Conservation (phyloP, 2,113 vertebrate species). For the Xiphophorus hellerii region DNA sequence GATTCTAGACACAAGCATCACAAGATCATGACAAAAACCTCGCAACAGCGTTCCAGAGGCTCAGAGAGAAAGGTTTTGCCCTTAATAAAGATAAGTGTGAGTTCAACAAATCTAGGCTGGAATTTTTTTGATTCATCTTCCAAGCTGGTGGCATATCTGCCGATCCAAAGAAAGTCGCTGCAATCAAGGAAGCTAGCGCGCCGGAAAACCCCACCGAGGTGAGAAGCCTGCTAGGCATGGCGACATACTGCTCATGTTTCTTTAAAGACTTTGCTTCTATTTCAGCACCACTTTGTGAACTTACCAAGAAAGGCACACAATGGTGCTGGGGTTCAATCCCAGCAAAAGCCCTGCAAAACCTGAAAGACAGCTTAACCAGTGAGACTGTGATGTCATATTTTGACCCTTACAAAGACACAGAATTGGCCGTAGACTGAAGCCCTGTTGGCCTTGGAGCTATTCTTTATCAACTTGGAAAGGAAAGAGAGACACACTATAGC, state of each 20-base stretch:
- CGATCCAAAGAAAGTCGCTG: slow-evolving; percentile 25
- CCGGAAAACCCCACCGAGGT: neutral
- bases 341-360: no score
- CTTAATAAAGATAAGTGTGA: slow-evolving; percentile 15
- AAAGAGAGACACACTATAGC: slow-evolving; percentile 10
- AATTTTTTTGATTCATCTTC: slow-evolving; percentile 36
- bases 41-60: slow-evolving; percentile 18
- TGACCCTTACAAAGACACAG: no score
- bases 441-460: no score
- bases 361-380: no score
- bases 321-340: no score
- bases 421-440: no score
- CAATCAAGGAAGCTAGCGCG: neutral
- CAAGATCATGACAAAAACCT: slow-evolving; percentile 20
- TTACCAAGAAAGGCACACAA: slow-evolving; percentile 22
- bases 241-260: slow-evolving; percentile 30
- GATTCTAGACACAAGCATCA: neutral
- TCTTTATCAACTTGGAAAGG: no score
- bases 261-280: slow-evolving; percentile 31
- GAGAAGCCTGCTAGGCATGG: slow-evolving; percentile 4
- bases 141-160: slow-evolving; percentile 23
- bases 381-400: no score
- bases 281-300: slow-evolving; percentile 3
- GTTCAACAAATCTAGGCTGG: slow-evolving; percentile 23
- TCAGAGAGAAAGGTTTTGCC: slow-evolving; percentile 22